Conservation (phyloP, 1,140 invertebrate genomes). For the Heliothis virescens region DNA sequence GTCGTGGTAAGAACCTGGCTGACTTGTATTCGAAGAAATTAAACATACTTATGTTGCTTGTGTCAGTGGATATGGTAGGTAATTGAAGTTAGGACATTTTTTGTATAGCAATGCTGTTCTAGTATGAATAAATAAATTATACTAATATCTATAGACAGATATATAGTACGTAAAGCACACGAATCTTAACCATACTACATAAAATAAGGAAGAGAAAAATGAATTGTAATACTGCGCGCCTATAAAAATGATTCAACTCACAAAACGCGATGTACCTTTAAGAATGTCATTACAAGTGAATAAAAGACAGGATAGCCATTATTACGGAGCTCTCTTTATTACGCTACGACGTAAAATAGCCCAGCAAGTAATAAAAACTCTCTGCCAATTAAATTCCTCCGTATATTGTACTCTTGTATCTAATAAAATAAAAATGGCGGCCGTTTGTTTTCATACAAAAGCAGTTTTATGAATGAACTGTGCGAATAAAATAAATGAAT, state of each 20-base stretch:
- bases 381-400: slow-evolving; percentile 33
- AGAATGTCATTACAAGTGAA: slow-evolving; percentile 32
- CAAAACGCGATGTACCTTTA: slow-evolving; percentile 31
- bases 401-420: slow-evolving; percentile 30
- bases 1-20: no score
- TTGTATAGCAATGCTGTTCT: background rate
- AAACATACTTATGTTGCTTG: no score
- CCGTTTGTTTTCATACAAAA: slow-evolving; percentile 29
- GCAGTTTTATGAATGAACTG: slow-evolving; percentile 20
- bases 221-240: background rate
- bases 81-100: no score
- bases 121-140: no score
- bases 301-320: slow-evolving; percentile 36
- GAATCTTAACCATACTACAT: background rate
- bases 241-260: slow-evolving; percentile 25
- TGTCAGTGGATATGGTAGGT: no score
- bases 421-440: slow-evolving; percentile 37
- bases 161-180: no score
- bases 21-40: no score
- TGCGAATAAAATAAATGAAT: background rate
- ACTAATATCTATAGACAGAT: no score
- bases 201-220: background rate
- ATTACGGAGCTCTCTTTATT: slow-evolving; percentile 35
- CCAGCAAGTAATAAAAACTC: slow-evolving; percentile 31
- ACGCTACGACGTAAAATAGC: slow-evolving; percentile 26